Base-by-base conservation (phyloP, 1,140 invertebrate species). In the Megathymus violae region DNA sequence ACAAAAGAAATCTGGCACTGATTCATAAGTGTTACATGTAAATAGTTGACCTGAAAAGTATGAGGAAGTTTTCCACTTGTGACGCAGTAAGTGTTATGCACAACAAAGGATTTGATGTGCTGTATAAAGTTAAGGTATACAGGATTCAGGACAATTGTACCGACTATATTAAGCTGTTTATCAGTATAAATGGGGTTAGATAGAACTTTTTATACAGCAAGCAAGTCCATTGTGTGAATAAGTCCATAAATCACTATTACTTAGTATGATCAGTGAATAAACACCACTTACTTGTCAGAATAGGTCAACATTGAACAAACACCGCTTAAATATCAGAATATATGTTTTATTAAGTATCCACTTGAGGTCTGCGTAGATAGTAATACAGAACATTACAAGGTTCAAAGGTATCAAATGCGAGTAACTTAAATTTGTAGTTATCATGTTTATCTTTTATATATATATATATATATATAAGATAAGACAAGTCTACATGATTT, bases 11-110 rank as follows among this genome's bases (percentile, higher is more conserved):
- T 43, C 17, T 25, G 19, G 43, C 22, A 25, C 22, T 43, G 52
- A 58, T 58, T 58, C 52, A 58, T 34, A 25, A 58, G 40, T 34
- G 15, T 19, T 34, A 16, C 14, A 58, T 58, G 52, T 58, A 43
- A 58, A 58, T 58, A 44, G 52, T 58, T 58, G 52, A 58, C 52
- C 52, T 58, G 41, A 58, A 58, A 58, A 58, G 40, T 58, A 58
- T 58, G 52, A 44, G 52, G 52, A 58, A 58, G 52, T 56, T 27
- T 56, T 25, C 36, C 36, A 52, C 38, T 43, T 16, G 25, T 58
- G 52, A 58, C 52, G 52, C 27, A 58, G 44, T 25, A 31, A 13
- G 43, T 36, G 17, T 48, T 56, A 56, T 25, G 22, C 27, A 31
- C 40, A 58, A 58, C 52, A 44, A 58, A 58, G 52, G 52, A 58